Base-by-base conservation (phyloP, 2,888 invertebrate genomes). In the Argyresthia albistria region DNA sequence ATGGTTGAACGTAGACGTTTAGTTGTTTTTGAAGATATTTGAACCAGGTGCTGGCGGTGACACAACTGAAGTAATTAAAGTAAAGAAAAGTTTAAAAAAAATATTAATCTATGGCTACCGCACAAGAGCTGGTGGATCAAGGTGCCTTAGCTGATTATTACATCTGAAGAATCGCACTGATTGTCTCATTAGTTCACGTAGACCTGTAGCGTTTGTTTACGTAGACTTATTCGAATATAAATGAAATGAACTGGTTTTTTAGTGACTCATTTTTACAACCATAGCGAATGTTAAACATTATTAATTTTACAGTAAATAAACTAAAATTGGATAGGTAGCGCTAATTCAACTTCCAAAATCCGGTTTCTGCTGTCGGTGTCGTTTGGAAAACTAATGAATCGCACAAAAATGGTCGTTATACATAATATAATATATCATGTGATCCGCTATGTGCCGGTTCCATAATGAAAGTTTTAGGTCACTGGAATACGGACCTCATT, bases 401-500 rank as follows among this genome's bases (percentile, higher is more conserved):
- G n/a, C 25, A 48, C 48, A 48, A 48, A 48, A 48, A 48, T 48
- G 48, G 12, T n/a, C 9, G 9, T 36, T 12, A 14, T 36, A 9
- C 35, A 9, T 7, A 10, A 45, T 15, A n/a, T 15, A 45, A 15
- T 16, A 15, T 16, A n/a, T 8, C 9, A 12, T 25, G 12, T 48
- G 15, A 48, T 48, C 48, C 48, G 48, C 48, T 48, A 48, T 48
- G 48, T 35, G 42, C 50, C 42, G 10, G 42, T 50, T 50, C 42
- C 50, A 16, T 42, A 42, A 43, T 46, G 39, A 47, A 47, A 43
- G 47, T 57, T 55, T 55, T 61, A 52, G 64, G 65, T 64, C 63
- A 63, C 56, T 57, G 57, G 62, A 65, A 63, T 61, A 60, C 55
- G 51, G 46, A 52, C 56, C 55, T 56, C 11, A n/a, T 46, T 46